phyloP scores from a whole-genome alignment of 30 jellyfish, hydroid and myxozoan genomes.

The Rhopilema esculentum region DNA sequence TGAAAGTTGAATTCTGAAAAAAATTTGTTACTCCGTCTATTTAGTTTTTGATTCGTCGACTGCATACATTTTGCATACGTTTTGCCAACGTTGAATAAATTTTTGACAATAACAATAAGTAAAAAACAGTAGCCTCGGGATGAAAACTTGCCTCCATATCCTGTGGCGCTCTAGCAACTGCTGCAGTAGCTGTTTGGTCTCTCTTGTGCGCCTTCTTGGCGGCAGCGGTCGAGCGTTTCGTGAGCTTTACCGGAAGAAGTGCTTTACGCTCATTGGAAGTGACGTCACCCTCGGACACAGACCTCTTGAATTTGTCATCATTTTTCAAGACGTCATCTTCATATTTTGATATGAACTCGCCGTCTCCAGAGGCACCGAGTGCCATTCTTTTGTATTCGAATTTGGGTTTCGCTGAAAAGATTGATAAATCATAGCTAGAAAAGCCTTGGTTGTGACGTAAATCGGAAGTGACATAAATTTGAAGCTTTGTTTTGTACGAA shows the following conservation, averaged over 20 bases:
- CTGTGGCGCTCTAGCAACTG: conserved; percentile 31
- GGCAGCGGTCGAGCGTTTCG: conserved; percentile 21
- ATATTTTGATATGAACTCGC: conserved; percentile 87
- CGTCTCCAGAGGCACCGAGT: conserved; percentile 89
- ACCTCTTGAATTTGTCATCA: conserved; percentile 47
- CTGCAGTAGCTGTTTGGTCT: conserved; percentile 33
- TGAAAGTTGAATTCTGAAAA: too few species aligned
- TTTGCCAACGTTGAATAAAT: too few species aligned
- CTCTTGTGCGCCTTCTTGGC: conserved; percentile 6
- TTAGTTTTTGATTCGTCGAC: too few species aligned
- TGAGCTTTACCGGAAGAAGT: conserved; percentile 33
- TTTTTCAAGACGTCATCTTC: conserved; percentile 42
- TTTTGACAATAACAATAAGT: too few species aligned
- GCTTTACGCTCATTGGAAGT: conserved; percentile 10
- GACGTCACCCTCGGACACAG: conserved; percentile 49
- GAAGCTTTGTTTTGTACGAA: too few species aligned
- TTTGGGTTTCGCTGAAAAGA: conserved; percentile 61
- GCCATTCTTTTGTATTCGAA: conserved; percentile 92
- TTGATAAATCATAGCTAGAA: not conserved
- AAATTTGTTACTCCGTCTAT: too few species aligned
- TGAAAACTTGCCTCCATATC: not conserved
- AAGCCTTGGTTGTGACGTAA: not conserved
- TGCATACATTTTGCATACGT: too few species aligned
- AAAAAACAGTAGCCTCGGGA: not conserved
- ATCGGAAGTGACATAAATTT: not conserved